Base-by-base conservation (phyloP, 2,797 vertebrate genomes). In the Dipus sagitta region DNA sequence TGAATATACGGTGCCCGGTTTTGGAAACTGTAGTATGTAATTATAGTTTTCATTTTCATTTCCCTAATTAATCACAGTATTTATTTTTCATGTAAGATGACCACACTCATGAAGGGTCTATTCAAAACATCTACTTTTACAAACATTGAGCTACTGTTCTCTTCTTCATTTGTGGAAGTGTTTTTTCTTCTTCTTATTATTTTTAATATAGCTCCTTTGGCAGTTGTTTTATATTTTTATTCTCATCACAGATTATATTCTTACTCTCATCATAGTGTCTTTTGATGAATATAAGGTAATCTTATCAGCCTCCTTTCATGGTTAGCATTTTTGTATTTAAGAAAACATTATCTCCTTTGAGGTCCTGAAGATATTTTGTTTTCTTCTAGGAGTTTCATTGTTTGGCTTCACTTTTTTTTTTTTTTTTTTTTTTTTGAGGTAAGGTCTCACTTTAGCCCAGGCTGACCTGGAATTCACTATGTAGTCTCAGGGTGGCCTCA, bases 61-160 rank as follows among this genome's bases (percentile, higher is more conserved):
- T 89, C 32, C 30, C 24, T 58, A n/a, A 90, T 42, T 67, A 93
- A 74, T n/a, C n/a, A n/a, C n/a, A n/a, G n/a, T 64, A 91, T 15
- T 68, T 52, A 6, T 52, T 86, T 71, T 83, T n/a, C 4, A 62
- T 38, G 34, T 67, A 79, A 76, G 6, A 32, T 91, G 76, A 28
- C n/a, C 72, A 60, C 23, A 62, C 86, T 91, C 83, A 60, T 65
- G 52, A 86, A 96, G 32, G 23, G 13, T 7, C 28, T 42, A 64
- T 54, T 89, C 64, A 82, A 75, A 23, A 65, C 30, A 79, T 89
- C 67, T 92, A 62, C n/a, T 72, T 92, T 75, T 58, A 93, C 89
- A 34, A 88, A 70, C 12, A 52, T 52, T 52, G 52, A 52, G 52
- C 52, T 52, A 52, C 12, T 12, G 12, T 52, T 52, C n/a, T n/a